Evolutionary conservation across 2,888 invertebrate genomes (phyloP), one percentile per base, ranked within the genome.

Genomic region (Mechanitis mazaeus): DNA sequence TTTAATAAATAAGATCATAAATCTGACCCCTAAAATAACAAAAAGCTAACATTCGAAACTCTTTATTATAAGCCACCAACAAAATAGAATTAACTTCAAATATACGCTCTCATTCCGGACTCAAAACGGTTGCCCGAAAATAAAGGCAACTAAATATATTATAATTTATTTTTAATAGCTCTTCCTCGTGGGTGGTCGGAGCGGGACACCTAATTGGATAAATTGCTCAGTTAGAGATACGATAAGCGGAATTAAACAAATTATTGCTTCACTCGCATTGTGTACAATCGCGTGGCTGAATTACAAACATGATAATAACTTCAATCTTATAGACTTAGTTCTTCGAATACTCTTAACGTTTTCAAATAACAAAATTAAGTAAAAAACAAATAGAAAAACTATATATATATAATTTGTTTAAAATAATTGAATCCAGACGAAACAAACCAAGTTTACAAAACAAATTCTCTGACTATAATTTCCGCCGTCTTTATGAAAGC

Each of bases 81-180:
- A 61, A 60, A 61, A 57, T 64, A 56, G 63, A 33, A 53, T 59
- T 57, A 65, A 57, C 55, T 56, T 38, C 54, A 38, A 54, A 61
- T 46, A 62, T 60, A 62, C 61, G 59, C 61, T 64, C 56, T 56
- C 65, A 62, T 67, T 64, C 62, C 61, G 53, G 53, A 50, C 54
- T 67, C 38, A 60, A 55, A 56, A 56, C 63, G 64, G 59, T 58
- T 59, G 50, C 47, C 76, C 71, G 70, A 68, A 74, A 73, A 75
- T 74, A 71, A 75, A 84, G 78, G 81, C 81, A 76, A 83, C 83
- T 83, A 84, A 88, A 88, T 88, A 86, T 87, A 84, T 86, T 85
- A 87, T 86, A 87, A 89, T 89, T 87, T 85, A 84, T 83, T 81
- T 85, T 82, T 87, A 88, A 89, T 87, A 85, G 87, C 80, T 71